These are phyloP conservation scores for Phrynosoma platyrhinos DNA, from an alignment of 2,113 vertebrate genomes.

Conservation along the genomic window DNA sequence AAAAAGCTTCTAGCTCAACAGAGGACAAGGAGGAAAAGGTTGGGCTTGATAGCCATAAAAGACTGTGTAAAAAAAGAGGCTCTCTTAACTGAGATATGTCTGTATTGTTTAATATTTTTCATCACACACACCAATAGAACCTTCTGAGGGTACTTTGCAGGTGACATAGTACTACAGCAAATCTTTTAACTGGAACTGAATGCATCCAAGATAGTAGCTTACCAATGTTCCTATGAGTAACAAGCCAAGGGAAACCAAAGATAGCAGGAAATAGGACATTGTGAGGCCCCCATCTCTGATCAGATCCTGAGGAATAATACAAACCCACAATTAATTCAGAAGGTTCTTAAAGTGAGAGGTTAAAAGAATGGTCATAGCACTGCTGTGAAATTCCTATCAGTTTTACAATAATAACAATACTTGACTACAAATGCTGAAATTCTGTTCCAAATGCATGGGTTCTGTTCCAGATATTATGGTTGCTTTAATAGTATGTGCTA, in stretches of 20 bases:
- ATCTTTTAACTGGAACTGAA: conserved; percentile 9
- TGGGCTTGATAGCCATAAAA: no score
- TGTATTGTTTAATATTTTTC: not conserved
- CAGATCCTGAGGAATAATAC: conserved; percentile 73
- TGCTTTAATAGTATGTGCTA: not conserved
- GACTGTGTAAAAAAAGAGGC: no score
- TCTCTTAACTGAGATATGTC: no score
- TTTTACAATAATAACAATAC: not conserved
- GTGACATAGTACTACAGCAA: not conserved
- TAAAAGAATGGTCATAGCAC: conserved; percentile 14
- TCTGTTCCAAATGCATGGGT: not conserved
- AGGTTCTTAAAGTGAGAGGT: not conserved
- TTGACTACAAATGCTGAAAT: not conserved
- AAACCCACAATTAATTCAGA: conserved; percentile 37
- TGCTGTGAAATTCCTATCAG: not conserved
- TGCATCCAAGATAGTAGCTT: conserved; percentile 61
- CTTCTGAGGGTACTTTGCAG: not conserved
- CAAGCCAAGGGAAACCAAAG: conserved; percentile 80
- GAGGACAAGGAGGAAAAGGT: no score
- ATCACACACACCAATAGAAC: not conserved
- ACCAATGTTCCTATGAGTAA: conserved; percentile 81
- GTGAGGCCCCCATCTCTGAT: conserved; percentile 76
- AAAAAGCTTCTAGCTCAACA: no score
- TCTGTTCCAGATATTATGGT: not conserved
- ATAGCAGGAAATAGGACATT: conserved; percentile 78